Base-by-base conservation (phyloP, 2,888 invertebrate species). In the Pocota personata region DNA sequence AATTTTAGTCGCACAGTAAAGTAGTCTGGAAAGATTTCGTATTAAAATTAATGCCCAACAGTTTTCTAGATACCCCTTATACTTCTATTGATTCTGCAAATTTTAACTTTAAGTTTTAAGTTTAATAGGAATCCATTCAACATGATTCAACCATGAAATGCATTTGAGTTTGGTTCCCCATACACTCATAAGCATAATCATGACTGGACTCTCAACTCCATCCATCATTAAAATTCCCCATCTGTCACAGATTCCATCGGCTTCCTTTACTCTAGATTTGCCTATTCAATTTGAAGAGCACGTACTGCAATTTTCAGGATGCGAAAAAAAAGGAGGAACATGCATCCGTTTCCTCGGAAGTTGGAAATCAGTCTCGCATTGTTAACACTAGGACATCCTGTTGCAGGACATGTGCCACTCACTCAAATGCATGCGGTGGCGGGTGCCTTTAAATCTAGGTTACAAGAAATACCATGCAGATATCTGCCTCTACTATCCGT, bases 311-410 rank as follows among this genome's bases (percentile, higher is more conserved):
- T 21, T 43, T 12, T 4, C 40, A 64, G 21, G 32, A 57, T 50
- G 4, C 27, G 7, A 43, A 6, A 21, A n/a, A 2, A 14, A 52
- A 10, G 1, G 16, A 50, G 16, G 24, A 16, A 46, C 35, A 55
- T 60, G 40, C 64, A 71, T 77, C 71, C 71, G 32, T 6, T n/a
- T 32, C 35, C 32, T 57, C 43, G 67, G 69, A 64, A 76, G 82
- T 57, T 77, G 37, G 50, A 77, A 82, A 82, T 82, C 82, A 82
- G 77, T 52, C 64, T 71, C 62, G 37, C 48, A 69, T 76, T 82
- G 76, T 82, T 48, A 69, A 43, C 37, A 55, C 24, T n/a, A 24
- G 71, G 21, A 71, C 46, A 71, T 71, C 46, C 46, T 21, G 30
- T 24, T 60, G 72, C 14, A 24, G 48, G 50, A 60, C 69, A 57